Percentiles rank a stretch among this genome's conserved stretches.
These are phyloP conservation scores for Dasyprocta punctata DNA, from an alignment of 2,113 vertebrate genomes.

Conservation along the genomic window DNA sequence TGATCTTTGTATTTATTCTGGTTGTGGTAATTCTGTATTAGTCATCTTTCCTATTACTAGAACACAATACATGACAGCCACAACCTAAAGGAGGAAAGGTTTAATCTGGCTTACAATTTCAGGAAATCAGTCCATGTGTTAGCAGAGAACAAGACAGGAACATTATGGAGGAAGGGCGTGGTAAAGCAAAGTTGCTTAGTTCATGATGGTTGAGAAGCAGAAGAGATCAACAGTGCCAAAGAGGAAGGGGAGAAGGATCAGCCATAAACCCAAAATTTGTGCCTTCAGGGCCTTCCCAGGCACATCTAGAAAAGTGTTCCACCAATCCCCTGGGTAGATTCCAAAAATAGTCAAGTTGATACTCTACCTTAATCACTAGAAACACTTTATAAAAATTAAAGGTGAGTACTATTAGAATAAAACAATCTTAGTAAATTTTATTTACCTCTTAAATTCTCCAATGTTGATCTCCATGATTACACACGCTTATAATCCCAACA, in stretches of 20 bases:
- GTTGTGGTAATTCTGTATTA: too few species aligned
- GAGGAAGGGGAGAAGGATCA: background rate
- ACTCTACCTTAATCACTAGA: background rate
- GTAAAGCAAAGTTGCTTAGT: background rate
- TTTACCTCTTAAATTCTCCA: background rate
- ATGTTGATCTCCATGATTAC: background rate
- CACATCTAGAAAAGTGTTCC: background rate
- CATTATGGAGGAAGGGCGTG: background rate
- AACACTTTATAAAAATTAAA: conserved; percentile 2
- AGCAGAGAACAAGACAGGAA: background rate
- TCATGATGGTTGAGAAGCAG: background rate
- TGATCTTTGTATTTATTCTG: too few species aligned
- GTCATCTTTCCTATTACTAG: too few species aligned
- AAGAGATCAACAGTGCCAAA: background rate
- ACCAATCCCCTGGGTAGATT: background rate
- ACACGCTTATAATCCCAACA: background rate
- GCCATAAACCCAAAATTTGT: background rate
- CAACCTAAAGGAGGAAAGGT: too few species aligned
- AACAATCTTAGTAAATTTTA: background rate
- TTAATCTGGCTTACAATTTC: too few species aligned
- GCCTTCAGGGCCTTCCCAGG: background rate
- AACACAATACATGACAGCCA: too few species aligned
- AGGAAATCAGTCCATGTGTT: too few species aligned
- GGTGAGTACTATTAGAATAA: background rate
- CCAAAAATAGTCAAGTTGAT: background rate